Percentiles rank a stretch among this genome's conserved stretches.
Evolutionary conservation across 2,113 vertebrate species (phyloP).

Genomic region (Synchiropus splendidus): DNA sequence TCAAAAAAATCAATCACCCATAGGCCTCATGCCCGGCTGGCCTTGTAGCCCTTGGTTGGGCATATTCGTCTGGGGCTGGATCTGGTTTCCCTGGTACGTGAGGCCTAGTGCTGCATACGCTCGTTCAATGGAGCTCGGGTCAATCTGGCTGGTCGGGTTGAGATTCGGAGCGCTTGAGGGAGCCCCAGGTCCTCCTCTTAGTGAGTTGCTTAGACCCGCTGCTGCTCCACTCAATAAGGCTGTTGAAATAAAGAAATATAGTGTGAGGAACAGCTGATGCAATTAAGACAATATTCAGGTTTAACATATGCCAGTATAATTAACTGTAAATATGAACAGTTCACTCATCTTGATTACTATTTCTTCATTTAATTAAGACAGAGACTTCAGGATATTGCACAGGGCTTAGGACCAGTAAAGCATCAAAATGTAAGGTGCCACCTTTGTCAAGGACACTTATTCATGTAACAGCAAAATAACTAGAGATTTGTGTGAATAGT

Average conservation of each 20-base stretch:
- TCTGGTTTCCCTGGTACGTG: slow-evolving; percentile 93
- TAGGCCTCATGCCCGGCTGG: slow-evolving; percentile 77
- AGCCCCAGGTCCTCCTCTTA: slow-evolving; percentile 77
- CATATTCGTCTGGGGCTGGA: slow-evolving; percentile 75
- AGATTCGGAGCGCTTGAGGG: slow-evolving; percentile 79
- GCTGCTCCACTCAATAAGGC: slow-evolving; percentile 78
- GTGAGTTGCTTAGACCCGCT: slow-evolving; percentile 75
- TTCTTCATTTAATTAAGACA: no score
- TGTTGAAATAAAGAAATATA: slow-evolving; percentile 38
- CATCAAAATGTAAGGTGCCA: no score
- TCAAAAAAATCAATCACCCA: slow-evolving; percentile 36
- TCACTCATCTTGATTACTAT: neutral
- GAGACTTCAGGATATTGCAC: no score
- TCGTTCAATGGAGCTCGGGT: slow-evolving; percentile 95
- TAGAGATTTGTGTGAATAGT: no score
- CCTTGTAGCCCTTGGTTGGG: slow-evolving; percentile 71
- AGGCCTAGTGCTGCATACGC: slow-evolving; percentile 94
- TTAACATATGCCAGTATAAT: no score
- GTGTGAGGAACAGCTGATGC: slow-evolving; percentile 2
- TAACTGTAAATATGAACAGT: neutral
- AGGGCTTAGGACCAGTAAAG: no score
- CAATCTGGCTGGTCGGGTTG: slow-evolving; percentile 88
- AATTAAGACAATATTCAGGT: neutral
- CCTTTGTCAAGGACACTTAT: no score
- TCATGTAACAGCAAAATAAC: no score